Conservation (phyloP, 2,888 invertebrate species). For the Parnassius apollo region DNA sequence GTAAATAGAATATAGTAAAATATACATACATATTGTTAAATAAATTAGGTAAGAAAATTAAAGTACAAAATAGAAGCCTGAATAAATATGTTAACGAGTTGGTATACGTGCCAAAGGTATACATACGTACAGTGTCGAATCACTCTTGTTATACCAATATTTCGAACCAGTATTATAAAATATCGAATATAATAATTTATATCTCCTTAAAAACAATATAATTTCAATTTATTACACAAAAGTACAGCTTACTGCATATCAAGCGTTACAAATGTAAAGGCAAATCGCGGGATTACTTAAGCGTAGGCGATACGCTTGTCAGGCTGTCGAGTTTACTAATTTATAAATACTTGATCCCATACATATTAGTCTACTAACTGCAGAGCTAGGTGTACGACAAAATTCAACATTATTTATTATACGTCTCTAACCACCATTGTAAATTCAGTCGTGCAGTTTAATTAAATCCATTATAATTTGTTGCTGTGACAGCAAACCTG, state of each 20-base stretch:
- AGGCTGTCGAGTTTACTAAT: neutral
- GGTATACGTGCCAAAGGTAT: too few relatives aligned
- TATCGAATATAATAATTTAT: too few relatives aligned
- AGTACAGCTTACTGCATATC: conserved; percentile 1
- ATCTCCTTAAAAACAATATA: too few relatives aligned
- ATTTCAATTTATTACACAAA: neutral
- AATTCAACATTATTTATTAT: neutral
- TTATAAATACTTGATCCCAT: neutral
- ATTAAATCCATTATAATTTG: neutral
- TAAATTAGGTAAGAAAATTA: too few relatives aligned
- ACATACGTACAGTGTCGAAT: too few relatives aligned
- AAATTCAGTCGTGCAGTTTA: neutral
- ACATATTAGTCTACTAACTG: neutral
- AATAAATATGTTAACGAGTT: too few relatives aligned
- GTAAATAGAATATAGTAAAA: too few relatives aligned
- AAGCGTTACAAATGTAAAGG: neutral
- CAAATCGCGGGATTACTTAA: conserved; percentile 1
- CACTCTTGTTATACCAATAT: too few relatives aligned
- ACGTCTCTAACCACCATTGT: neutral
- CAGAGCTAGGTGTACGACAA: neutral
- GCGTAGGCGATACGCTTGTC: conserved; percentile 11
- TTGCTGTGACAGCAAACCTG: too few relatives aligned
- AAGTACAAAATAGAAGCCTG: too few relatives aligned
- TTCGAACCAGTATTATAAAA: too few relatives aligned
- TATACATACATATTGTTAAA: too few relatives aligned